Conservation (phyloP, 2,888 invertebrate genomes). For the Trachelus stipa region DNA sequence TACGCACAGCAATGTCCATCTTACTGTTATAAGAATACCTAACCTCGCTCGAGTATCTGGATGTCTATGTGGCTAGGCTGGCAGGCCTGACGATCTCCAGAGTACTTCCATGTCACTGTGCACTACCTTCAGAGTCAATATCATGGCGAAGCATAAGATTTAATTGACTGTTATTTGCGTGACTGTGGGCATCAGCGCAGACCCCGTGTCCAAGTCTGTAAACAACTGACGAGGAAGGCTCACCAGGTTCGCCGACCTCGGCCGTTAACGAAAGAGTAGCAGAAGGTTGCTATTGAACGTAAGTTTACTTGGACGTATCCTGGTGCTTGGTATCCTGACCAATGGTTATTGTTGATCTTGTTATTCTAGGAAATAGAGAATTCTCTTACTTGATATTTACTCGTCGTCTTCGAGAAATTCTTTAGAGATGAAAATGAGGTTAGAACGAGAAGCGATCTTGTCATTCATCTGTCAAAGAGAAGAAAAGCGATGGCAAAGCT, state of each 20-base stretch:
- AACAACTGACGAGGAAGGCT: constrained; percentile 32
- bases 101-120: background rate
- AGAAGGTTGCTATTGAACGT: background rate
- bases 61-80: background rate
- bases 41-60: background rate
- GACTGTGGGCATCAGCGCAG: constrained; percentile 25
- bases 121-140: constrained; percentile 35
- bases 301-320: background rate
- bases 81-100: background rate
- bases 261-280: background rate
- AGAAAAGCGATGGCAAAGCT: background rate
- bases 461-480: background rate
- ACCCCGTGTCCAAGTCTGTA: constrained; percentile 40
- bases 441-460: background rate
- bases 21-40: background rate
- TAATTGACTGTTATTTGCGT: constrained; percentile 55
- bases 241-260: background rate
- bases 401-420: background rate
- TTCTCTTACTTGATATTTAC: background rate
- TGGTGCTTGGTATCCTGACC: background rate
- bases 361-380: background rate
- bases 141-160: constrained; percentile 44
- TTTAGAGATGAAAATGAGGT: background rate
- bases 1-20: background rate
- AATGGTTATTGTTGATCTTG: background rate